Evolutionary conservation across 2,113 vertebrate species (phyloP), one percentile per base, ranked within the genome.

Genomic region (Pollimyrus isidori): DNA sequence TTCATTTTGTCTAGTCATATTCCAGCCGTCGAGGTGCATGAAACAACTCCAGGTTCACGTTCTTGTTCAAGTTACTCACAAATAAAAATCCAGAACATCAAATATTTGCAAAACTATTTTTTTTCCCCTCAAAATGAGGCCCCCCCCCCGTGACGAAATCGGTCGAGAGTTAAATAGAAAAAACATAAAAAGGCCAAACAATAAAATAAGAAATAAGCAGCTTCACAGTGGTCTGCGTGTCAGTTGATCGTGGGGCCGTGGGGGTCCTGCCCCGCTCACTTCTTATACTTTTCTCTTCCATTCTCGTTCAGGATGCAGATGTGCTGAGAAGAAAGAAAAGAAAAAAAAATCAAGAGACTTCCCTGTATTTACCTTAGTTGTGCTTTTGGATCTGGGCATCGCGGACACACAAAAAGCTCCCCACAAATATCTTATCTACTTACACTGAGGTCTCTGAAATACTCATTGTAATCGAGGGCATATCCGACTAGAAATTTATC

Each of bases 361-460:
- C 6, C 5, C 21, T 58, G 17, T 19, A 85, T 49, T 53, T 69
- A 26, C 62, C 62, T 69, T 69, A 69, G n/a, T 30, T 13, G 9
- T 30, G 62, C 62, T 30, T 69, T 69, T 0, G 3, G 10, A 30
- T 30, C n/a, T 65, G 1, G 26, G 9, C 11, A 30, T 30, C 30
- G 26, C n/a, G 4, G 9, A 69, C 62, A 13, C 62, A 69, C 62
- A 69, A n/a, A 84, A n/a, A 11, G 21, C 17, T 13, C 21, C 26
- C 45, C 7, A 19, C 23, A 2, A 4, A 23, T 26, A 48, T n/a
- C 7, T 84, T 4, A 19, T 42, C 17, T 84, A 84, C 96, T 96
- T 92, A 96, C 96, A 91, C 95, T 97, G 89, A 97, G 94, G 92
- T 97, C 96, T 93, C 96, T 94, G 94, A 97, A 97, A 93, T 97